Evolutionary conservation across 92 coral and sea anemone species (phyloP).

Genomic region (Palythoa grandis): DNA sequence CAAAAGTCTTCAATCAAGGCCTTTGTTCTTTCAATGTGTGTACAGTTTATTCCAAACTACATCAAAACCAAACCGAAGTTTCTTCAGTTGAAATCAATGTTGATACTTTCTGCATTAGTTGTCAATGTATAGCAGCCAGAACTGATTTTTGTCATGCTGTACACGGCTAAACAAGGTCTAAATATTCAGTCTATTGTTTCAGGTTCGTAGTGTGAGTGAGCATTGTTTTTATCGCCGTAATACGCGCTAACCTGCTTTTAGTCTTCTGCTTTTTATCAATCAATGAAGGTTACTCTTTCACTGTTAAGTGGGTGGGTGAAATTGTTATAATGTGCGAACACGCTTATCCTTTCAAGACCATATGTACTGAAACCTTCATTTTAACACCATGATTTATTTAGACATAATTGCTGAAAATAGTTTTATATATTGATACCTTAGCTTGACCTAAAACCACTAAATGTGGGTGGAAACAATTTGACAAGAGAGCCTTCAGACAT

Average conservation of each 20-base stretch:
- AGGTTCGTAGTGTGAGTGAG: neutral
- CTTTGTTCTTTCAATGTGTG: no score
- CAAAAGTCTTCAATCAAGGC: no score
- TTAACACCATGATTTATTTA: slow-evolving; percentile 16
- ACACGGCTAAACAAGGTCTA: no score
- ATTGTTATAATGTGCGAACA: slow-evolving; percentile 32
- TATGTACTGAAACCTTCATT: neutral
- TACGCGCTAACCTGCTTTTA: neutral
- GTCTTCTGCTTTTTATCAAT: slow-evolving; percentile 38
- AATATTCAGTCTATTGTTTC: no score
- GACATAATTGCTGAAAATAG: neutral
- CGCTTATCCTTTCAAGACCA: slow-evolving; percentile 25
- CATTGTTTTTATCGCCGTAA: no score
- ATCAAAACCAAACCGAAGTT: no score
- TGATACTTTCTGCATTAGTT: no score
- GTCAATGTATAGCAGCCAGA: no score
- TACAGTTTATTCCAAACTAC: no score
- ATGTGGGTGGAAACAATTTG: slow-evolving; percentile 1
- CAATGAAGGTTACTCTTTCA: slow-evolving; percentile 27
- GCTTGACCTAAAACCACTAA: slow-evolving; percentile 17
- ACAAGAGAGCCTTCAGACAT: neutral
- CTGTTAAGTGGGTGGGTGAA: slow-evolving; percentile 31
- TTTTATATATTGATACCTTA: neutral
- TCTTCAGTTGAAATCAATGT: no score
- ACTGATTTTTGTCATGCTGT: no score